phyloP scores from a whole-genome alignment of 1,140 invertebrate genomes.

The Nasonia vitripennis region DNA sequence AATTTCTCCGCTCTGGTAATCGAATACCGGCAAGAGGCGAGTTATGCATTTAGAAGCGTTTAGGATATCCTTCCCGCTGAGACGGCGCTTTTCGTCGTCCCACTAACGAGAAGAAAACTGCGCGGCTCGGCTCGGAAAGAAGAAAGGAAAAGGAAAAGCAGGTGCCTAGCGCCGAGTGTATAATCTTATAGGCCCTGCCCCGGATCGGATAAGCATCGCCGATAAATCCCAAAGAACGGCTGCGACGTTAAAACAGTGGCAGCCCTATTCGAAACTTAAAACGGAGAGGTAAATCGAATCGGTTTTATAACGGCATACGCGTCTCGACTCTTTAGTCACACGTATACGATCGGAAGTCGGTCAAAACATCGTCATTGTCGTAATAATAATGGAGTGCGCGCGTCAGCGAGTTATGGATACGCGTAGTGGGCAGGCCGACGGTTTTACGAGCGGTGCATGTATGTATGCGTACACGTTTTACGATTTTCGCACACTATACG shows the following conservation, averaged over 20 bases:
- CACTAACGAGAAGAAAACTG: not conserved
- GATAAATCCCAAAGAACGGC: not conserved
- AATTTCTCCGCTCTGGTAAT: not conserved
- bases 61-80: not conserved
- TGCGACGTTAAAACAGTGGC: not conserved
- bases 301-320: not conserved
- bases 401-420: slow-evolving; percentile 18
- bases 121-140: not conserved
- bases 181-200: not conserved
- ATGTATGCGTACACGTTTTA: not conserved
- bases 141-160: not conserved
- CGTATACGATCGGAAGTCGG: slow-evolving; percentile 16
- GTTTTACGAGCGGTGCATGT: not conserved
- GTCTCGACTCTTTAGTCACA: not conserved
- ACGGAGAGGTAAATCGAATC: not conserved
- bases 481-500: slow-evolving; percentile 43
- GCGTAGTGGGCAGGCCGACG: not conserved
- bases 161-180: not conserved
- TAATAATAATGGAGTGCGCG: not conserved
- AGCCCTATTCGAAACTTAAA: not conserved
- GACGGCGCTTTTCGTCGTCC: too few species aligned
- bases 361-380: slow-evolving; percentile 29
- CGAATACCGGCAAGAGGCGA: not conserved
- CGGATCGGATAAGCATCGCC: not conserved
- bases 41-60: not conserved